Base-by-base conservation (phyloP, 2,888 invertebrate genomes). In the Aleiodes alternator region DNA sequence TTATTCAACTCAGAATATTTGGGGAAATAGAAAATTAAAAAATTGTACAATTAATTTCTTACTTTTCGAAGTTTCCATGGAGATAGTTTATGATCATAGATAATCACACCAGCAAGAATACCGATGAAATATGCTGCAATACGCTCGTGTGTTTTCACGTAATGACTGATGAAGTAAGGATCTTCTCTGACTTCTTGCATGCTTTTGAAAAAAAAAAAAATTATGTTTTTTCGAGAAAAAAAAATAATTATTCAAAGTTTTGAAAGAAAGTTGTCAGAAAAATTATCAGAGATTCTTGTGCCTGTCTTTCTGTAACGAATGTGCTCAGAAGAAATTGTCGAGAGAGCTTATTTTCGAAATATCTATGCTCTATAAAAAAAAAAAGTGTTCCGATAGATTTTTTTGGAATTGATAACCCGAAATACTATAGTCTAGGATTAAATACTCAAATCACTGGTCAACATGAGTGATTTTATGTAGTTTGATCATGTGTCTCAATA, bases 101-200 rank as follows among this genome's bases (percentile, higher is more conserved):
- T 77, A 11, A 86, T 66, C 1, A 83, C 82, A 8, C 85, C 85
- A 43, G 78, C 64, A 6, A 86, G 73, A n/a, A 86, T 77, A 50
- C 85, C 85, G 11, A 86, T 76, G 29, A 84, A 80, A 76, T 85
- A 86, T 5, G 84, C 76, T 8, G 79, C 74, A 56, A 80, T 72
- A n/a, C 85, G 82, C 76, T 84, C 76, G 64, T 86, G 85, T 2
- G 84, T 79, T 72, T 81, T 83, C 9, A 83, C 76, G 53, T 85
- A 85, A 56, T 84, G 80, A 3, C 80, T 66, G 0, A 69, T 38
- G 72, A 84, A 85, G 68, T 84, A 84, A 4, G 79, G 64, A 74
- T 82, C 84, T 4, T 77, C 76, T 11, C 77, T 75, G 11, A 82
- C 48, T 3, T 79, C 80, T 11, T 69, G 69, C 78, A 80, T 76